Conservation (phyloP, 2,888 invertebrate genomes). For the Tridacna crocea region DNA sequence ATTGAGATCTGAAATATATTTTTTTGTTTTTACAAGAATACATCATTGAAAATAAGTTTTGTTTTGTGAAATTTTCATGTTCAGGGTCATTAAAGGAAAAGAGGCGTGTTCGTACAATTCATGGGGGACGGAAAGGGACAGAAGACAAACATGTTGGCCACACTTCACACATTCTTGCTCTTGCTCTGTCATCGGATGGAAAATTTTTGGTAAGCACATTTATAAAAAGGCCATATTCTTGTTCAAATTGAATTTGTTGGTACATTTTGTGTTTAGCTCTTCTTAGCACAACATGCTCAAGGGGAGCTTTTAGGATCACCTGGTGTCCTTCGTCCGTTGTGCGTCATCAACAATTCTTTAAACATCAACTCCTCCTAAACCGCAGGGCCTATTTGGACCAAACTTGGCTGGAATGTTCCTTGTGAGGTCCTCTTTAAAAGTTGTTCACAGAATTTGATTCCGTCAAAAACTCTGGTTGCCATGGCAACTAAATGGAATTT, state of each 20-base stretch:
- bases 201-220: conserved; percentile 89
- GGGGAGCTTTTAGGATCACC: no score
- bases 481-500: no score
- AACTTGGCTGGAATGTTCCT: not conserved
- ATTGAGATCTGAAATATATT: no score
- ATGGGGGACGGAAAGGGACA: conserved; percentile 80
- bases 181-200: conserved; percentile 91
- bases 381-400: not conserved
- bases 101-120: conserved; percentile 80
- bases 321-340: no score
- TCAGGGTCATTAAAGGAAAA: conserved; percentile 82
- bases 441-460: not conserved
- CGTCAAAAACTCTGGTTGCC: no score
- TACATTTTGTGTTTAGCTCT: not conserved
- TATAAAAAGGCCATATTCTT: not conserved
- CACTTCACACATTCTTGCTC: conserved; percentile 86
- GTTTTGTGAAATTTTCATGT: not conserved
- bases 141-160: conserved; percentile 82
- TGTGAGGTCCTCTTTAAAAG: not conserved
- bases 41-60: no score
- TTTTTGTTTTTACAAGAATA: no score
- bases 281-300: not conserved
- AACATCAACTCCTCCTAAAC: no score
- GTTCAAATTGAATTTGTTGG: not conserved
- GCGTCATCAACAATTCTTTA: no score